Evolutionary conservation across 2,797 vertebrate genomes (phyloP).

Genomic region (Xiphophorus birchmanni): DNA sequence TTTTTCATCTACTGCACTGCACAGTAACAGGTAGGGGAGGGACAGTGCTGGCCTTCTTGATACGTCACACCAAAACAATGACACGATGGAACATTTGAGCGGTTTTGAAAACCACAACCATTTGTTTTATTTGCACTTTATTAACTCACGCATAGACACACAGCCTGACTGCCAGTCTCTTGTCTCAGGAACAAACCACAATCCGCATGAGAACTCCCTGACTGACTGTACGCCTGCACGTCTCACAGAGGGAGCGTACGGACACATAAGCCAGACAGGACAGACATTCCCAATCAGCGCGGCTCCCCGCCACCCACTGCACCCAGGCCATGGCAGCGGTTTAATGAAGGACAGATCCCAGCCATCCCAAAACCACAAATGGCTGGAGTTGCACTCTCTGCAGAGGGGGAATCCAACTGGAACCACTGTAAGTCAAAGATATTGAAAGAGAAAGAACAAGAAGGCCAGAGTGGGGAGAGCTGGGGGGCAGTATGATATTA

Average conservation of each 20-base stretch:
- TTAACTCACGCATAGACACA: slow-evolving; percentile 14
- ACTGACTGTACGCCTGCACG: slow-evolving; percentile 40
- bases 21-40: background rate
- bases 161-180: slow-evolving; percentile 56
- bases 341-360: slow-evolving; percentile 75
- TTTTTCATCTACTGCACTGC: too few relatives aligned
- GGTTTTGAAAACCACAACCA: background rate
- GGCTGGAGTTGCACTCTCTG: slow-evolving; percentile 55
- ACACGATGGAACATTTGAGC: background rate
- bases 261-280: slow-evolving; percentile 21
- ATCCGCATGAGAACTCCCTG: slow-evolving; percentile 42
- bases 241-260: slow-evolving; percentile 26
- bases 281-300: slow-evolving; percentile 61
- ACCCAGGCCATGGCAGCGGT: slow-evolving; percentile 62
- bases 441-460: slow-evolving; percentile 45
- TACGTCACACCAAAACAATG: background rate
- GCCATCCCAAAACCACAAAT: slow-evolving; percentile 24
- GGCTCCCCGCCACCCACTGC: slow-evolving; percentile 52
- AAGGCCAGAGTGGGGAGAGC: slow-evolving; percentile 15
- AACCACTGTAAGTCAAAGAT: slow-evolving; percentile 49
- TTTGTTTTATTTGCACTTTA: slow-evolving; percentile 1
- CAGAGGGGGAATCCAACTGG: slow-evolving; percentile 30
- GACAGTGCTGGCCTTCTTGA: background rate
- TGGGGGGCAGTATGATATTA: slow-evolving; percentile 50
- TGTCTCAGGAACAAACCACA: slow-evolving; percentile 61